Evolutionary conservation across 2,888 invertebrate genomes (phyloP).

Genomic region (Melieria omissa): DNA sequence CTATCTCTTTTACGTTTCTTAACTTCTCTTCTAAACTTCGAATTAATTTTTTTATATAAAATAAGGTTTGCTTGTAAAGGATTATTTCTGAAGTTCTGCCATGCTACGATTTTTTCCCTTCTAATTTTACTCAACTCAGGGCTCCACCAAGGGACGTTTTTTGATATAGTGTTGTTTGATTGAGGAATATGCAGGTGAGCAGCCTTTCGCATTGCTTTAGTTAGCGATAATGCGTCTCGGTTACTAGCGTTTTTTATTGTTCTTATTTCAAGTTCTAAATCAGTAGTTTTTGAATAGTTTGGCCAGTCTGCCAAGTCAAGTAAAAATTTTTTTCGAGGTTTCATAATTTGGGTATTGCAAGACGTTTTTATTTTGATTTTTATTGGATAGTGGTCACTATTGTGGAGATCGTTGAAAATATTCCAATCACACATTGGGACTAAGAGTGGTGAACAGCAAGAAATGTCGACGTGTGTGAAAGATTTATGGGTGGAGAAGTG

Average conservation of each 20-base stretch:
- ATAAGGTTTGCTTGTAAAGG: too few relatives aligned
- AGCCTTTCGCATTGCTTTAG: slow-evolving; percentile 5
- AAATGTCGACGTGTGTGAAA: slow-evolving; percentile 34
- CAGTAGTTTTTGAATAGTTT: not conserved
- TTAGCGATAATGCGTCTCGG: slow-evolving; percentile 3
- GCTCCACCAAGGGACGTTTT: slow-evolving; percentile 15
- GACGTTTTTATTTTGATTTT: slow-evolving; percentile 15
- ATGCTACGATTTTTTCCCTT: too few relatives aligned
- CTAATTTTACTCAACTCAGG: not conserved
- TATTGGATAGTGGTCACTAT: slow-evolving; percentile 35
- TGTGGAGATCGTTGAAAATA: slow-evolving; percentile 29
- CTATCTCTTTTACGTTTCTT: slow-evolving; percentile 17
- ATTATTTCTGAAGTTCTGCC: too few relatives aligned
- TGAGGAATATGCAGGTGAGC: slow-evolving; percentile 19
- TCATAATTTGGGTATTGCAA: not conserved
- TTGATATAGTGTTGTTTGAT: not conserved
- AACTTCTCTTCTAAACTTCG: too few relatives aligned
- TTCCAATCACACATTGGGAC: slow-evolving; percentile 23
- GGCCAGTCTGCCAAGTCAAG: slow-evolving; percentile 13
- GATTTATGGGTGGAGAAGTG: slow-evolving; percentile 36
- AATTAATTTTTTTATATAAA: too few relatives aligned
- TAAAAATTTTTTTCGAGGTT: slow-evolving; percentile 15
- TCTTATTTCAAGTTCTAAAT: not conserved
- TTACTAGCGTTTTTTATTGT: not conserved
- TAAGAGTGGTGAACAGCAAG: slow-evolving; percentile 30